Percentiles rank a stretch among this genome's conserved stretches.
These are phyloP conservation scores for Lepus europaeus DNA, from an alignment of 2,113 vertebrate genomes.

Conservation along the genomic window DNA sequence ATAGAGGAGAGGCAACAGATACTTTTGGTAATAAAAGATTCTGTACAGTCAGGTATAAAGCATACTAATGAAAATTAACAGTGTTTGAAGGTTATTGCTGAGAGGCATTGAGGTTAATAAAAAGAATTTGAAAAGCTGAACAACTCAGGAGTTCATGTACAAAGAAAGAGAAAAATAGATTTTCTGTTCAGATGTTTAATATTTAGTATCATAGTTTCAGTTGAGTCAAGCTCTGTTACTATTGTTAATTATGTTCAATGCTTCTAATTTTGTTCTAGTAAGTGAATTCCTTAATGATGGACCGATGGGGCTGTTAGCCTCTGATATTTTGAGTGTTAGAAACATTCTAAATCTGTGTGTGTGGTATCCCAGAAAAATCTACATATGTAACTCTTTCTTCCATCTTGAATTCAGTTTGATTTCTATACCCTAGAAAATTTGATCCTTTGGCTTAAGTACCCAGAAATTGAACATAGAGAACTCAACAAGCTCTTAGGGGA, in stretches of 20 bases:
- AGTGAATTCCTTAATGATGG: background rate
- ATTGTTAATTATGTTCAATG: background rate
- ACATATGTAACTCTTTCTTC: background rate
- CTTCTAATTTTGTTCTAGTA: background rate
- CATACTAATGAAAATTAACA: constrained; percentile 41
- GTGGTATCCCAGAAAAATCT: constrained; percentile 21
- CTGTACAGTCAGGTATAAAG: constrained; percentile 12
- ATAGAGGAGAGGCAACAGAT: background rate
- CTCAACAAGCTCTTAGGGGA: background rate
- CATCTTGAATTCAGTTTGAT: background rate
- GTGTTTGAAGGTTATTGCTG: constrained; percentile 34
- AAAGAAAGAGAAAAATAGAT: background rate
- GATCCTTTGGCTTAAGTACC: background rate
- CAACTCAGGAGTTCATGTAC: background rate
- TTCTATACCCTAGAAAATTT: background rate
- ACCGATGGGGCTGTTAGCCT: background rate
- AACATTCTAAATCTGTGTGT: background rate
- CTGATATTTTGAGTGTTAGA: background rate
- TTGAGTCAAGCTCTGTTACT: background rate
- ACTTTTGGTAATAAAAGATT: background rate
- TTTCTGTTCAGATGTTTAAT: background rate
- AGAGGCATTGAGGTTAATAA: constrained; percentile 26
- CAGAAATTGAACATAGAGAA: background rate
- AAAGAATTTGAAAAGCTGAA: constrained; percentile 36
- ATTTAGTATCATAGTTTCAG: background rate